Evolutionary conservation across 2,888 invertebrate species (phyloP), one percentile per base, ranked within the genome.

Genomic region (Carpatolechia fugitivella): DNA sequence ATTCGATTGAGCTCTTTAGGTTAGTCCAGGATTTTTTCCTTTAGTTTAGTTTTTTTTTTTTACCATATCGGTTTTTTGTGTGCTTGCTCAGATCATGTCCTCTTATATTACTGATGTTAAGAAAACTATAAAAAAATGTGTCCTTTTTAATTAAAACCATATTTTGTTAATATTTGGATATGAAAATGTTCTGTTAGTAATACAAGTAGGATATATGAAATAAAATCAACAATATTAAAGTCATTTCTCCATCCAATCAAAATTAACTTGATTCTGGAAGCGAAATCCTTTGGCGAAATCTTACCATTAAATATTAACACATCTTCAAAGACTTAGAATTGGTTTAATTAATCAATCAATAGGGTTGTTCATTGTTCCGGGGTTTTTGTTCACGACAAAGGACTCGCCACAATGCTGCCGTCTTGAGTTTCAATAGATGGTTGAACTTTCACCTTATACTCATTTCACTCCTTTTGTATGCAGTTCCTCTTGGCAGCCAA

Each of bases 291-390:
- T n/a, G 30, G 36, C 40, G 54, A 44, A 55, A 55, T 57, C 54
- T 47, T 49, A 52, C 48, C 60, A 67, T 72, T 66, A 66, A 74
- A 68, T 65, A 71, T 72, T 66, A 44, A 65, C 55, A 62, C 57
- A 64, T 59, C 56, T 60, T 48, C 54, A 60, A 60, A 56, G 51
- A 55, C 56, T 54, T 61, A 57, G 62, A 70, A 67, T 67, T 69
- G 65, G 76, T 70, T 76, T 80, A 82, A 83, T 83, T 84, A 84
- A 84, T 85, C 82, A 85, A 83, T 83, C 82, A 78, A 80, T 81
- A 74, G 66, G 60, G 62, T 56, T 63, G 59, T 58, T 63, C 68
- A 76, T 84, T 85, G 84, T 85, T 80, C 71, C 55, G 46, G 56
- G 65, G 70, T 69, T 80, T 80, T 82, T 81, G 81, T 82, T 78